Evolutionary conservation across 2,888 invertebrate genomes (phyloP).

Genomic region (Athripsodes cinereus): DNA sequence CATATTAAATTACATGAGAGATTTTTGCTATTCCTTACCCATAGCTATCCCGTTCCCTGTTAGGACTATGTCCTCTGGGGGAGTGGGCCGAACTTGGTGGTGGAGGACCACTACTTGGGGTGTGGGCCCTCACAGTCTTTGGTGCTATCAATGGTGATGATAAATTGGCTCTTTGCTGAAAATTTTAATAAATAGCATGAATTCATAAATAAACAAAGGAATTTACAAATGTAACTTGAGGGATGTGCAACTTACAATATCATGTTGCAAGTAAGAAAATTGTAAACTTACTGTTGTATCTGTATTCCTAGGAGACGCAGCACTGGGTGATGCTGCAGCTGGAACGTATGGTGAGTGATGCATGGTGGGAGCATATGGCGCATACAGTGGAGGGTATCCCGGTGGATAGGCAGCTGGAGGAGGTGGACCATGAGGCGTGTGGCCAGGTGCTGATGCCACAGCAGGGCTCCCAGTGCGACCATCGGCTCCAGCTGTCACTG

Average conservation of each 20-base stretch:
- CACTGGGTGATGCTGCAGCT: conserved; percentile 53
- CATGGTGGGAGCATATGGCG: conserved; percentile 68
- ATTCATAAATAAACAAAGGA: not conserved
- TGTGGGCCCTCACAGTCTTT: conserved; percentile 45
- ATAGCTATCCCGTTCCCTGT: conserved; percentile 77
- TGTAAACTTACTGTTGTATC: conserved; percentile 44
- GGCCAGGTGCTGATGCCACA: conserved; percentile 44
- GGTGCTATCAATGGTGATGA: conserved; percentile 49
- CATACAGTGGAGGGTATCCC: conserved; percentile 60
- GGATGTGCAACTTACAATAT: not conserved
- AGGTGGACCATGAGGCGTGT: conserved; percentile 48
- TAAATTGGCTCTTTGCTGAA: conserved; percentile 42
- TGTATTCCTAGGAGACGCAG: conserved; percentile 57
- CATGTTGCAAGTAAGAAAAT: not conserved
- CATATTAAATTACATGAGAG: not conserved
- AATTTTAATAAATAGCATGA: not conserved
- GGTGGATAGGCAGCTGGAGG: conserved; percentile 38
- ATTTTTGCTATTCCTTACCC: conserved; percentile 53
- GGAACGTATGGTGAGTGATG: conserved; percentile 69
- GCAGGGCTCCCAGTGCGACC: conserved; percentile 50
- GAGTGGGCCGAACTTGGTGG: conserved; percentile 54
- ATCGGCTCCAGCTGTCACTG: conserved; percentile 32
- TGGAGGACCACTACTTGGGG: conserved; percentile 36
- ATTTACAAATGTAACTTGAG: not conserved
- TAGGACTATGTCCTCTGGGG: conserved; percentile 72